phyloP scores from a whole-genome alignment of 92 coral and sea anemone species.

The Bergia sp. region DNA sequence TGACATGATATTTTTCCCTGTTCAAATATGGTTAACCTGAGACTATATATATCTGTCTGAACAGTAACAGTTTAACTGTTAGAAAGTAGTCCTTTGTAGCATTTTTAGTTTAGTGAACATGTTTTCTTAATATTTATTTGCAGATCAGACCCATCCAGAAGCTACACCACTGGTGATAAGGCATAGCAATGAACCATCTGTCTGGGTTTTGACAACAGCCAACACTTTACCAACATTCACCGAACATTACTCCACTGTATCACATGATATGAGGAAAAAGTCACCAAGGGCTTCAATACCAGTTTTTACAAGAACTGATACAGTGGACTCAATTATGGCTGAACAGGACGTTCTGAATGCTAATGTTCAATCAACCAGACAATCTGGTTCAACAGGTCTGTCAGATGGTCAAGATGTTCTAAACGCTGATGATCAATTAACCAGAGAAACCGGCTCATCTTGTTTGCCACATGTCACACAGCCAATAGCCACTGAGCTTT shows the following conservation, averaged over 20 bases:
- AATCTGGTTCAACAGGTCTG: background rate
- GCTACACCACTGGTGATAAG: slow-evolving; percentile 69
- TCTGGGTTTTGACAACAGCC: slow-evolving; percentile 68
- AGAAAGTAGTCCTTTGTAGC: background rate
- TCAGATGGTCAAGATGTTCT: background rate
- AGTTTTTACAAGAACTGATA: background rate
- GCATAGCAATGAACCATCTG: slow-evolving; percentile 72
- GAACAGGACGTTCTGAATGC: background rate
- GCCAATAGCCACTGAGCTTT: background rate
- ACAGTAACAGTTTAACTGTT: too few relatives aligned
- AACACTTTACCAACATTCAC: slow-evolving; percentile 12
- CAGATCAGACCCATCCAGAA: slow-evolving; percentile 40
- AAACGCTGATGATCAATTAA: background rate
- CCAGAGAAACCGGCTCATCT: background rate
- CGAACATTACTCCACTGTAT: background rate
- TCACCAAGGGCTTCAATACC: background rate
- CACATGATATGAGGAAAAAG: background rate
- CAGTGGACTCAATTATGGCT: background rate
- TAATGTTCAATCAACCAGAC: background rate
- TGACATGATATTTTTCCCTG: too few relatives aligned
- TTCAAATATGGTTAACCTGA: too few relatives aligned
- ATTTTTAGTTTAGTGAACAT: background rate
- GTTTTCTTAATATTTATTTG: background rate
- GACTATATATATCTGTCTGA: too few relatives aligned
- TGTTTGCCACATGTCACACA: background rate